Evolutionary conservation across 35 echinoderm and acorn worm species (phyloP).

Genomic region (Acanthaster planci): DNA sequence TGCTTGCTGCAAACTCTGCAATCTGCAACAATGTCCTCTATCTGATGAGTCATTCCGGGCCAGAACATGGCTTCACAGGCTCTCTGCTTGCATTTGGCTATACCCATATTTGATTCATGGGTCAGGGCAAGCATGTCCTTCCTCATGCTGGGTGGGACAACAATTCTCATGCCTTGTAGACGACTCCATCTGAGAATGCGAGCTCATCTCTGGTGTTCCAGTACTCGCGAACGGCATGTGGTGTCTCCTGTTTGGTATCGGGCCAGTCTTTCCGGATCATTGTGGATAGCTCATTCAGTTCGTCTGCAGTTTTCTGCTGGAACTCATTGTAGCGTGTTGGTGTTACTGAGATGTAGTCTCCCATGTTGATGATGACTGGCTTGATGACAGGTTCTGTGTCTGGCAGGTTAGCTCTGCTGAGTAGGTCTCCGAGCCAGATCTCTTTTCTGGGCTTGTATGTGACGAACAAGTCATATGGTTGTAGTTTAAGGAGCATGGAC

Average conservation of each 20-base stretch:
- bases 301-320: slow-evolving; percentile 46
- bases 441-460: slow-evolving; percentile 53
- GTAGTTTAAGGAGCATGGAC: slow-evolving; percentile 52
- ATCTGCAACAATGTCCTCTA: slow-evolving; percentile 37
- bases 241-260: too few species aligned
- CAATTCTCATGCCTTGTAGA: slow-evolving; percentile 63
- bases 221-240: slow-evolving; percentile 57
- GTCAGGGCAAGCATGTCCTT: slow-evolving; percentile 39
- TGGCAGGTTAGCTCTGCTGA: slow-evolving; percentile 52
- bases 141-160: slow-evolving; percentile 54
- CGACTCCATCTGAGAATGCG: slow-evolving; percentile 51
- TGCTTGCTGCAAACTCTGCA: slow-evolving; percentile 41
- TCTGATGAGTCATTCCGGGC: slow-evolving; percentile 64
- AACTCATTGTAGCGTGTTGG: slow-evolving; percentile 37
- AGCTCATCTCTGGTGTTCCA: slow-evolving; percentile 71
- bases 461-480: slow-evolving; percentile 54
- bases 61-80: slow-evolving; percentile 60
- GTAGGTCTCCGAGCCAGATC: slow-evolving; percentile 42
- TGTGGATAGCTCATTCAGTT: slow-evolving; percentile 48
- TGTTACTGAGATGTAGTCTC: slow-evolving; percentile 45
- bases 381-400: slow-evolving; percentile 19
- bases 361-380: slow-evolving; percentile 46
- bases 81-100: slow-evolving; percentile 66
- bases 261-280: slow-evolving; percentile 77
- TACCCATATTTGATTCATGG: slow-evolving; percentile 49